phyloP scores from a whole-genome alignment of 2,888 invertebrate genomes.

The Teleogryllus oceanicus region DNA sequence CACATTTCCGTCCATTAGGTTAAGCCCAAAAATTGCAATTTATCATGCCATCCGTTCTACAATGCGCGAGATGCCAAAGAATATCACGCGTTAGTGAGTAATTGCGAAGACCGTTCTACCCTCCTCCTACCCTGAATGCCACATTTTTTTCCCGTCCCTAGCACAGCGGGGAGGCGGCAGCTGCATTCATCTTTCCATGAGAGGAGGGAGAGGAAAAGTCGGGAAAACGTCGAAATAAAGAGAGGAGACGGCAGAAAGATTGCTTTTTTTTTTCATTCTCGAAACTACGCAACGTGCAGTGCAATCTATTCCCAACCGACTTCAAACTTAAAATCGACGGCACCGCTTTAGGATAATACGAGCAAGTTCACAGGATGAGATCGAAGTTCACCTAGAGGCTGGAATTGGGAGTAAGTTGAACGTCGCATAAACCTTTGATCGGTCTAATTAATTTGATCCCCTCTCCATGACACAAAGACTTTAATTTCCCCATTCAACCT shows the following conservation, averaged over 20 bases:
- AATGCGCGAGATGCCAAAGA: slow-evolving; percentile 18
- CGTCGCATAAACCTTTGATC: background rate
- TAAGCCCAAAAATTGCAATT: slow-evolving; percentile 18
- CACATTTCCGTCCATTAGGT: slow-evolving; percentile 18
- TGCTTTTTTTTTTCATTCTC: background rate
- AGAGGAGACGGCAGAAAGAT: background rate
- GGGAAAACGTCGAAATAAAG: slow-evolving; percentile 1
- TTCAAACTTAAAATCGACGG: no score
- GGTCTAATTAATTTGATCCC: background rate
- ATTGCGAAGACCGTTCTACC: background rate
- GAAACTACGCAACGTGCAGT: background rate
- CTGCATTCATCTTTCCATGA: background rate
- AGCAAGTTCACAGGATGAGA: no score
- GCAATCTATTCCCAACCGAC: no score
- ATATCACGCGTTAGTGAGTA: background rate
- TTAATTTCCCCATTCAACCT: background rate
- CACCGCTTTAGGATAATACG: no score
- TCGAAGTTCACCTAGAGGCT: no score
- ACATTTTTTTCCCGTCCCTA: background rate
- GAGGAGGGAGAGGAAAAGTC: background rate
- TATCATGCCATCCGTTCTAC: slow-evolving; percentile 18
- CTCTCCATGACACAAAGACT: background rate
- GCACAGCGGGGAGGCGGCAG: background rate
- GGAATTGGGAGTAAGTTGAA: no score
- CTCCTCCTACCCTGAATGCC: background rate